phyloP scores from a whole-genome alignment of 2,113 vertebrate genomes.

The Sporophila hypoxantha region DNA sequence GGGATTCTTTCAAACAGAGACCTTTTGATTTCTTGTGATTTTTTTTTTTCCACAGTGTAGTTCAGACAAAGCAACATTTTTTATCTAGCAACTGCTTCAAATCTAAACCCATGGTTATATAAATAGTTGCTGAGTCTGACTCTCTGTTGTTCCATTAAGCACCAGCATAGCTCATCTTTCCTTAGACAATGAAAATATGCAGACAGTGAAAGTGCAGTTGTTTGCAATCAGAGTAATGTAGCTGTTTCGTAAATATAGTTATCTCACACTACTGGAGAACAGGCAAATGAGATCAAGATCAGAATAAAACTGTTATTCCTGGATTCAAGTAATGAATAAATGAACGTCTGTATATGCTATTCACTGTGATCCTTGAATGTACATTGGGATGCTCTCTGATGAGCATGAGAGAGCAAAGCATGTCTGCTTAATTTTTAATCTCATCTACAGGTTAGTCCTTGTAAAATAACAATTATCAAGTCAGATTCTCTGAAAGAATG shows the following conservation, averaged over 20 bases:
- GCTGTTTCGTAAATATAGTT: background rate
- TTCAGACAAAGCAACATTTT: background rate
- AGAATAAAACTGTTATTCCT: background rate
- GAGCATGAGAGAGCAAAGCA: background rate
- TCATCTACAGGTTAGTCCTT: background rate
- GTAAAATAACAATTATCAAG: conserved; percentile 51
- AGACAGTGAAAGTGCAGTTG: background rate
- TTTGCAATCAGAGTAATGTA: background rate
- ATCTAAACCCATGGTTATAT: background rate
- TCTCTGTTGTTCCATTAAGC: background rate
- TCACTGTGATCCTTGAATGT: background rate
- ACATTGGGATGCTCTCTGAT: background rate
- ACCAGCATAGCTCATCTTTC: background rate
- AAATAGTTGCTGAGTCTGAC: background rate
- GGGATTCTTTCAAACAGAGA: background rate
- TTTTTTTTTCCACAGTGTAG: background rate
- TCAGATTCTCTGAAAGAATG: conserved; percentile 13
- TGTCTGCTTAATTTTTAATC: conserved; percentile 41
- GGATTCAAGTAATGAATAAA: conserved; percentile 3
- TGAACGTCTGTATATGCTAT: background rate
- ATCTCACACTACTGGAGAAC: background rate
- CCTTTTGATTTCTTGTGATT: background rate
- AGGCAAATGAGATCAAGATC: background rate
- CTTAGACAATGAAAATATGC: background rate
- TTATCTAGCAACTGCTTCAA: background rate